phyloP scores from a whole-genome alignment of 2,888 invertebrate species.

The Kryphioiulus occultus region DNA sequence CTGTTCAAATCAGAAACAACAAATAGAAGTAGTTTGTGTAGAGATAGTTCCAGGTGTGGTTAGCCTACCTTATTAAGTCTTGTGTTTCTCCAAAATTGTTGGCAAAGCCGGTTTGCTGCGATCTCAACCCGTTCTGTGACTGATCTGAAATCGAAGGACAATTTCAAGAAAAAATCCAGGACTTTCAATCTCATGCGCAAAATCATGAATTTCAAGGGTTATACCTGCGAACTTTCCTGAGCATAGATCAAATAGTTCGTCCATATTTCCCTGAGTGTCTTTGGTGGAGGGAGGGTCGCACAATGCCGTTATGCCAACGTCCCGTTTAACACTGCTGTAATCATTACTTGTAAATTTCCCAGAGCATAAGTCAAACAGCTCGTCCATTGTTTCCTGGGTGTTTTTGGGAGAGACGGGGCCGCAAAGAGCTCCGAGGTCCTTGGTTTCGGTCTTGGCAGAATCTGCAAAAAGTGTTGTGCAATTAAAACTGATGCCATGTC shows the following conservation, averaged over 20 bases:
- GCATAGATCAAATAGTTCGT: not conserved
- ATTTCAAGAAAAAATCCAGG: not conserved
- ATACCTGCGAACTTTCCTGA: not conserved
- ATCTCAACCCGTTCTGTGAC: not conserved
- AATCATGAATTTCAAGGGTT: not conserved
- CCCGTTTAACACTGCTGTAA: not conserved
- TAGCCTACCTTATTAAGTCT: not conserved
- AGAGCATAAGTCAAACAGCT: conserved; percentile 55
- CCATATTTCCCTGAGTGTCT: not conserved
- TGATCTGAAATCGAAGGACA: not conserved
- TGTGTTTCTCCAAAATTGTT: not conserved
- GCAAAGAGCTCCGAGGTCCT: not conserved
- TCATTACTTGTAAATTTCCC: conserved; percentile 53
- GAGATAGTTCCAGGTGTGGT: too few species aligned
- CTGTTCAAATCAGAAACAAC: too few species aligned
- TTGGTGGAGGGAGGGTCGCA: not conserved
- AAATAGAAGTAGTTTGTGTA: too few species aligned
- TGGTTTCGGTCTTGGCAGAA: not conserved
- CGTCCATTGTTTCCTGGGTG: conserved; percentile 54
- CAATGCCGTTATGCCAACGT: not conserved
- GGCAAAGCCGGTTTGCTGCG: not conserved
- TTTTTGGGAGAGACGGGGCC: conserved; percentile 52
- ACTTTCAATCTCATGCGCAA: not conserved
- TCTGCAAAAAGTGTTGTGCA: not conserved
- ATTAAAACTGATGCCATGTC: not conserved